Conservation (phyloP, 2,888 invertebrate species). For the Heliconius erato region DNA sequence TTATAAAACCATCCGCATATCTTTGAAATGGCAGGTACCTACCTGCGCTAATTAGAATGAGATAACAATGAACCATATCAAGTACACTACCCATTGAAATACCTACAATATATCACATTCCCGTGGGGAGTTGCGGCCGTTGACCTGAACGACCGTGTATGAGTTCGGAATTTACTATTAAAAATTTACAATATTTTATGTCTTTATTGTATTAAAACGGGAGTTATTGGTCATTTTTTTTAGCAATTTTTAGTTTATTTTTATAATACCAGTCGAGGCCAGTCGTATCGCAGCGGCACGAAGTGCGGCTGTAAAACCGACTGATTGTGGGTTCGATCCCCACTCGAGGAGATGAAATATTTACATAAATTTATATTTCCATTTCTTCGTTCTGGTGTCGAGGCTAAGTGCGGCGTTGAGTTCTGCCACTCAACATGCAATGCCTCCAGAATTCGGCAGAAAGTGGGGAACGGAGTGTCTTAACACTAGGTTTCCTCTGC, state of each 20-base stretch:
- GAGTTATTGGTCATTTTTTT: neutral
- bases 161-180: slow-evolving; percentile 49
- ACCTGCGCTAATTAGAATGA: slow-evolving; percentile 16
- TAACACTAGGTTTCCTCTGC: too few species aligned
- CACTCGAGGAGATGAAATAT: too few species aligned
- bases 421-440: too few species aligned
- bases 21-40: neutral
- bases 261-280: neutral
- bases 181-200: slow-evolving; percentile 5
- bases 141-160: slow-evolving; percentile 64
- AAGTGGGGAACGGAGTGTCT: too few species aligned
- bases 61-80: slow-evolving; percentile 40
- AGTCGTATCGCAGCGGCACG: too few species aligned
- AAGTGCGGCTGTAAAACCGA: too few species aligned
- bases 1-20: neutral
- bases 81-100: slow-evolving; percentile 25
- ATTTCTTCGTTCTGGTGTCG: too few species aligned
- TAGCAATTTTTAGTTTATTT: neutral
- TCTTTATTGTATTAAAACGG: neutral
- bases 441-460: too few species aligned
- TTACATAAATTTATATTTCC: too few species aligned
- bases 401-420: too few species aligned
- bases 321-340: too few species aligned
- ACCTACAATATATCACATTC: slow-evolving; percentile 45
- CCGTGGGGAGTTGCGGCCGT: slow-evolving; percentile 62